Percentiles rank a stretch among this genome's conserved stretches.
phyloP scores from a whole-genome alignment of 2,888 invertebrate genomes.

The Acleris holmiana region DNA sequence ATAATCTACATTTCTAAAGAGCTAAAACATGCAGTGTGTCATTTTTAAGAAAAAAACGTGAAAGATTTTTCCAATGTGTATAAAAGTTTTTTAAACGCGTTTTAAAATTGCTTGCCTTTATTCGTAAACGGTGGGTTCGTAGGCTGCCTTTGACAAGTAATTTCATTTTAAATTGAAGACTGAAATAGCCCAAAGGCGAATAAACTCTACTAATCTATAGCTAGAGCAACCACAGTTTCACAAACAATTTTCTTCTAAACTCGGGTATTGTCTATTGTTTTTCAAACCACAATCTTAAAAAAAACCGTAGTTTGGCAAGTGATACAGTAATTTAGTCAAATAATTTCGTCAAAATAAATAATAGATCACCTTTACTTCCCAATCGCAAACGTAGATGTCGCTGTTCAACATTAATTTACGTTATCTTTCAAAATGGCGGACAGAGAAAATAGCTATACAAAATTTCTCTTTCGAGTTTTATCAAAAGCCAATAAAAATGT shows the following conservation, averaged over 20 bases:
- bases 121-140: constrained; percentile 23
- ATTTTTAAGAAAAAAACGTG: neutral
- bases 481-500: too few species aligned
- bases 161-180: neutral
- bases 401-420: neutral
- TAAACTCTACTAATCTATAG: neutral
- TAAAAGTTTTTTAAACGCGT: neutral
- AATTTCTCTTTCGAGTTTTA: constrained; percentile 16
- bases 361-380: constrained; percentile 6
- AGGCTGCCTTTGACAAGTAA: neutral
- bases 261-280: constrained; percentile 18
- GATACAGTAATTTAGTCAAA: constrained; percentile 32
- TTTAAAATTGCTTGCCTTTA: neutral
- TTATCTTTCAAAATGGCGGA: too few species aligned
- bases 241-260: neutral
- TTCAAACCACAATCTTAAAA: constrained; percentile 26
- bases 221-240: too few species aligned
- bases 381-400: constrained; percentile 25
- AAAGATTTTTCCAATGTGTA: neutral
- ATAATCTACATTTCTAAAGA: neutral
- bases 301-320: constrained; percentile 30
- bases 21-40: neutral
- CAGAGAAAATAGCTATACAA: too few species aligned
- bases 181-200: neutral
- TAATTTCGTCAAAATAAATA: constrained; percentile 30